Evolutionary conservation across 1,140 invertebrate genomes (phyloP).

Genomic region (Drosophila pallidifrons): DNA sequence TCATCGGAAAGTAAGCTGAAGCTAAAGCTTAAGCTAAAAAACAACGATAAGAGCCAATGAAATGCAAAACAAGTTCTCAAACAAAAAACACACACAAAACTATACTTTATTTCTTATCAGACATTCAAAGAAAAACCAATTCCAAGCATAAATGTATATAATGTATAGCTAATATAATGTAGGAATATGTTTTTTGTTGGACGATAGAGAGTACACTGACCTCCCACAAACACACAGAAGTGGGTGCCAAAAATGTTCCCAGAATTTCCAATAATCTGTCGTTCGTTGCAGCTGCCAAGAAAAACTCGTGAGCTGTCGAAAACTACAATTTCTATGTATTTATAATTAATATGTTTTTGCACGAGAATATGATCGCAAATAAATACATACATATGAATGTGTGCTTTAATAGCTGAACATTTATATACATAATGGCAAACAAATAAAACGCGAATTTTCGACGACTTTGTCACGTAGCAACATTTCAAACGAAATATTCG

Average conservation of each 20-base stretch:
- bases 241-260: conserved; percentile 46
- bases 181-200: neutral
- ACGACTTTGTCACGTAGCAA: conserved; percentile 32
- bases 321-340: conserved; percentile 42
- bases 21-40: too few relatives aligned
- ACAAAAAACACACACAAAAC: conserved; percentile 7
- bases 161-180: neutral
- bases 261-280: conserved; percentile 3
- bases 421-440: conserved; percentile 14
- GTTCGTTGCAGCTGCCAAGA: conserved; percentile 7
- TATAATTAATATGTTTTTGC: conserved; percentile 17
- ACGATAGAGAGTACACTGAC: conserved; percentile 58
- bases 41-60: too few relatives aligned
- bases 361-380: conserved; percentile 31
- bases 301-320: conserved; percentile 62
- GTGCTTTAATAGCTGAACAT: neutral
- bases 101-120: conserved; percentile 29
- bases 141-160: neutral
- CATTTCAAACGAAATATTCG: conserved; percentile 6
- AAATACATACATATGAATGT: neutral
- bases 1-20: conserved; percentile 1
- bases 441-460: conserved; percentile 6
- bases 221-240: conserved; percentile 44
- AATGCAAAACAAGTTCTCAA: conserved; percentile 4
- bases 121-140: conserved; percentile 15